A percentile compares a stretch with the other conserved stretches of the same genome.
Evolutionary conservation across 2,888 invertebrate species (phyloP).

Genomic region (Dicyrtomina minuta): DNA sequence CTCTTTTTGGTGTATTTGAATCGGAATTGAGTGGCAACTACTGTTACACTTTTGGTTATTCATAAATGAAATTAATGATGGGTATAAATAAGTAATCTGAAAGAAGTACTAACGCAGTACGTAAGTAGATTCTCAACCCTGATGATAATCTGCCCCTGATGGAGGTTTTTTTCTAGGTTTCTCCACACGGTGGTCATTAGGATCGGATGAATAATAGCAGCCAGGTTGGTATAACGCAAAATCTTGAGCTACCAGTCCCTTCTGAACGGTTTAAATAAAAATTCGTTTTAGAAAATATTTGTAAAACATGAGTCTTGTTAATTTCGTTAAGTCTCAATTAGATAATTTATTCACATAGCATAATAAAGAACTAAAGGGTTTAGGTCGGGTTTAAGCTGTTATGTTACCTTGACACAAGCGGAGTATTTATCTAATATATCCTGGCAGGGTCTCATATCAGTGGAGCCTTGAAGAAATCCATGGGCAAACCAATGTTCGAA

Average conservation of each 20-base stretch:
- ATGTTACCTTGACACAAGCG: conserved; percentile 29
- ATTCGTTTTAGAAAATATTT: not conserved
- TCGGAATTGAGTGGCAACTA: no score
- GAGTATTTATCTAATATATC: conserved; percentile 24
- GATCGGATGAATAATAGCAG: conserved; percentile 11
- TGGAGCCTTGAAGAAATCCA: conserved; percentile 17
- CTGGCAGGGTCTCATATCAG: conserved; percentile 1
- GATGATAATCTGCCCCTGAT: no score
- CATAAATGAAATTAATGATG: no score
- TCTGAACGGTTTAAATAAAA: not conserved
- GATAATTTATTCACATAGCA: not conserved
- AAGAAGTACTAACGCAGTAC: no score
- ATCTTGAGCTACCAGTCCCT: conserved; percentile 1
- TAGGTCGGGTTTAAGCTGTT: not conserved
- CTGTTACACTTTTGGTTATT: no score
- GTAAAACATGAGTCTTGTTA: not conserved
- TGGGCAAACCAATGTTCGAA: conserved; percentile 28
- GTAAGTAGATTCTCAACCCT: no score
- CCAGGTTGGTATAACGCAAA: not conserved
- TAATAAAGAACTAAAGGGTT: not conserved
- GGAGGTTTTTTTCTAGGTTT: conserved; percentile 12
- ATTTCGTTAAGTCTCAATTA: not conserved
- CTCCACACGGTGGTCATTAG: not conserved
- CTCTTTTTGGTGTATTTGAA: no score
- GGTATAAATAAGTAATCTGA: no score